phyloP scores from a whole-genome alignment of 2,797 vertebrate genomes.

The Brachymystax lenok region DNA sequence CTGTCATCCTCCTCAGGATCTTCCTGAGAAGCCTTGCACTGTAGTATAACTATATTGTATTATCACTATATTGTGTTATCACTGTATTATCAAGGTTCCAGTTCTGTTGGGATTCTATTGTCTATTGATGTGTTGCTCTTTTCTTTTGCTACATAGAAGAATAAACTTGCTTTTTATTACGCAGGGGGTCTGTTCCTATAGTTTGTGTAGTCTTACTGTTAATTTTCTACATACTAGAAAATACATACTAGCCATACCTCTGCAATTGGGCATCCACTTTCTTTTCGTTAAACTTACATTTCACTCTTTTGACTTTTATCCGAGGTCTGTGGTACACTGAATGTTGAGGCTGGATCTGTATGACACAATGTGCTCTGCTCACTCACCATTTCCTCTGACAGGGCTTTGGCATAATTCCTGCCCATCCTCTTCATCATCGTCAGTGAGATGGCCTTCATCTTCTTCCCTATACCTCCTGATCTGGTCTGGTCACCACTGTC shows the following conservation, averaged over 20 bases:
- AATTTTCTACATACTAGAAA: no score
- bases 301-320: background rate
- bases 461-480: conserved; percentile 72
- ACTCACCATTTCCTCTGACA: conserved; percentile 78
- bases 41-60: background rate
- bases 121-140: background rate
- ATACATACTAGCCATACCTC: no score
- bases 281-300: no score
- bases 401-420: conserved; percentile 77
- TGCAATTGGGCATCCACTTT: no score
- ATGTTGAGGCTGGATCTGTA: background rate
- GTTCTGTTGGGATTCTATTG: background rate
- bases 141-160: background rate
- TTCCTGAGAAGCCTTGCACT: background rate
- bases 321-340: background rate
- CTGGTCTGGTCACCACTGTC: conserved; percentile 62
- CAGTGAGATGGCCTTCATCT: conserved; percentile 80
- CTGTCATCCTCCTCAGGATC: background rate
- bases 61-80: background rate
- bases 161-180: background rate
- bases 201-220: no score
- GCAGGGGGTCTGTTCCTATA: no score
- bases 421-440: conserved; percentile 85
- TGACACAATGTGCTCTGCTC: background rate
- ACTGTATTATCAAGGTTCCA: background rate